Conservation (phyloP, 2,113 vertebrate genomes). For the Syngnathus scovelli region DNA sequence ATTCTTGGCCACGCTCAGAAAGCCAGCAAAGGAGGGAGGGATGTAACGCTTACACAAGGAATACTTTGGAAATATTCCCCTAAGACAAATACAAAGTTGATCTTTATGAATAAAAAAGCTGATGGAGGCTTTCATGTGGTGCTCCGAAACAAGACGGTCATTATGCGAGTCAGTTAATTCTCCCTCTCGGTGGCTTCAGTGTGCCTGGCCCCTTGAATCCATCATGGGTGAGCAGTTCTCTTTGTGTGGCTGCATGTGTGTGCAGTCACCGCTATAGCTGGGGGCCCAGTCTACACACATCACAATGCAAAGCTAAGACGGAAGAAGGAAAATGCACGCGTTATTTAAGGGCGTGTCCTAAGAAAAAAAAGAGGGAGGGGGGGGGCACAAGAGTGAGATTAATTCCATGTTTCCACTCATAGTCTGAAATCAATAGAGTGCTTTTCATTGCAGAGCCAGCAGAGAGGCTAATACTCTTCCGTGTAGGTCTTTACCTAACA, state of each 20-base stretch:
- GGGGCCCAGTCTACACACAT: constrained; percentile 47
- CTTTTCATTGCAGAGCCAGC: constrained; percentile 19
- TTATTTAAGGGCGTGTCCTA: constrained; percentile 4
- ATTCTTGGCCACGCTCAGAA: constrained; percentile 44
- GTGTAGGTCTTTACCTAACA: constrained; percentile 10
- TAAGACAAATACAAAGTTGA: constrained; percentile 1
- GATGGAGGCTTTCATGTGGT: constrained; percentile 14
- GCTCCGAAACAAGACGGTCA: constrained; percentile 16
- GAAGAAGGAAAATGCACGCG: constrained; percentile 6
- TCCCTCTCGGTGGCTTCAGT: constrained; percentile 42
- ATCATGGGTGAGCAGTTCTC: constrained; percentile 51
- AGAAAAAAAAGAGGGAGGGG: not conserved
- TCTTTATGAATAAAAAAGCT: constrained; percentile 1
- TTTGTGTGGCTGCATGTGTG: constrained; percentile 55
- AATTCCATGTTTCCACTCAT: constrained; percentile 24
- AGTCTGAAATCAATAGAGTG: constrained; percentile 23
- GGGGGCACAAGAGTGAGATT: not conserved
- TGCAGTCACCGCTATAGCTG: constrained; percentile 52
- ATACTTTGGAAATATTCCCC: constrained; percentile 9
- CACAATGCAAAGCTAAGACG: constrained; percentile 43
- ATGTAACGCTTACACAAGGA: constrained; percentile 6
- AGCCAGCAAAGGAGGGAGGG: constrained; percentile 14
- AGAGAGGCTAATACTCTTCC: constrained; percentile 1
- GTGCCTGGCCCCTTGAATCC: constrained; percentile 52
- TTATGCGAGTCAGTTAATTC: constrained; percentile 42